Percentiles rank a stretch among this genome's conserved stretches.
These are phyloP conservation scores for Cotesia typhae DNA, from an alignment of 1,140 invertebrate species.

Conservation along the genomic window DNA sequence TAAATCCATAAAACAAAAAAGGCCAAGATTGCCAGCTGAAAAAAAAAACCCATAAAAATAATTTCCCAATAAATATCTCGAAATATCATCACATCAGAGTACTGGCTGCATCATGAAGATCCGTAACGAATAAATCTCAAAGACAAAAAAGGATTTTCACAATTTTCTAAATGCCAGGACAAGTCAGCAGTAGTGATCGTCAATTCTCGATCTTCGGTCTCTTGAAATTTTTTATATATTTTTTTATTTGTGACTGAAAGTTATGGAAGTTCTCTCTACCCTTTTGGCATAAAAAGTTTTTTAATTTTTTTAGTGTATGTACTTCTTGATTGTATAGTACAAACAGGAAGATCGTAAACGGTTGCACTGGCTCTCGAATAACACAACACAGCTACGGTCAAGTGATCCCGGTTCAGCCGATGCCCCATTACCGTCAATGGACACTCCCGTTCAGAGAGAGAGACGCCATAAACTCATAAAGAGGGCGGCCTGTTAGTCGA, in stretches of 20 bases:
- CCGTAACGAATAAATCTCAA: neutral
- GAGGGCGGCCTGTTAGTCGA: slow-evolving; percentile 45
- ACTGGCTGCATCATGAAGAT: too few species aligned
- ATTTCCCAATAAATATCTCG: too few species aligned
- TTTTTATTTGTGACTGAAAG: too few species aligned
- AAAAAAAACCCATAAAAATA: too few species aligned
- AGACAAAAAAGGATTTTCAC: neutral
- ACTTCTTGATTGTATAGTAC: slow-evolving; percentile 28
- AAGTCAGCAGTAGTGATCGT: neutral
- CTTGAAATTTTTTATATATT: slow-evolving; percentile 12
- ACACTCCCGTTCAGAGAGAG: slow-evolving; percentile 40
- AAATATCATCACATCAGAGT: too few species aligned
- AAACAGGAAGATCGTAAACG: slow-evolving; percentile 44
- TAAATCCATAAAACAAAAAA: too few species aligned
- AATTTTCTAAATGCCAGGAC: slow-evolving; percentile 12
- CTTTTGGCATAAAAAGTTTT: too few species aligned
- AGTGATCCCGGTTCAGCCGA: slow-evolving; percentile 37
- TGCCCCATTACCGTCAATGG: slow-evolving; percentile 43
- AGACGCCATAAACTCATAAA: slow-evolving; percentile 48
- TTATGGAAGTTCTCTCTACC: too few species aligned
- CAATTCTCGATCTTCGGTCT: slow-evolving; percentile 17
- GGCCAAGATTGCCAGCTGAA: too few species aligned
- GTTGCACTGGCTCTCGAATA: slow-evolving; percentile 13
- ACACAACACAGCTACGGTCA: slow-evolving; percentile 5
- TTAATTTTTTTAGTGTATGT: too few species aligned